Base-by-base conservation (phyloP, 1,140 invertebrate genomes). In the Phocides pigmalion region DNA sequence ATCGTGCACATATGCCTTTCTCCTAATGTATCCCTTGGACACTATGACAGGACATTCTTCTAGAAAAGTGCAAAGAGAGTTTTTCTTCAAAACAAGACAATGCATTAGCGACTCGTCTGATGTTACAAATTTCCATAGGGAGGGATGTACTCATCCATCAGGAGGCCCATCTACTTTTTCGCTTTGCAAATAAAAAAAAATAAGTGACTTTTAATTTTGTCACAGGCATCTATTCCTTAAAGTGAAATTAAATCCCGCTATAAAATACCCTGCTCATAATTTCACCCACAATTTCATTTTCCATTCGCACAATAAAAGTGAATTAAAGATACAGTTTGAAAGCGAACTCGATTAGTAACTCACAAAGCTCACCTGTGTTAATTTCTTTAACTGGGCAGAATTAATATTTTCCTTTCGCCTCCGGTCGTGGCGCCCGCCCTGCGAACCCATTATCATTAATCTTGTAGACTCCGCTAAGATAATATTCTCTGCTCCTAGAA, bases 381-480 rank as follows among this genome's bases (percentile, higher is more conserved):
- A 59, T 59, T 59, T 62, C 54, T 64, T 69, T 65, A 62, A 58
- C 67, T 56, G 47, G 64, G 53, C 54, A 68, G 68, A 70, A 70
- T 74, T 70, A 74, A 76, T 76, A 71, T 76, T 74, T 76, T 75
- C 64, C 68, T 66, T 70, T 69, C 65, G 61, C 65, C 68, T 39
- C 32, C 51, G 58, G 59, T 44, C 28, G 50, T 62, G 54, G 58
- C 64, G 69, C 70, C 67, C 70, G 65, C 68, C 74, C 70, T 59
- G 65, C 67, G 75, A 75, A 72, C 75, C 75, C 72, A 78, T 78
- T 78, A 75, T 68, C 72, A 78, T 78, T 78, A 73, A 78, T 78
- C 72, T 78, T 75, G 62, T 68, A 72, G 67, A 62, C 64, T 47
- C 54, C 64, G 66, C 68, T 68, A 73, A 74, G 74, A 77, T 77